phyloP scores from a whole-genome alignment of 2,113 vertebrate species.

The Psephotus haematonotus region DNA sequence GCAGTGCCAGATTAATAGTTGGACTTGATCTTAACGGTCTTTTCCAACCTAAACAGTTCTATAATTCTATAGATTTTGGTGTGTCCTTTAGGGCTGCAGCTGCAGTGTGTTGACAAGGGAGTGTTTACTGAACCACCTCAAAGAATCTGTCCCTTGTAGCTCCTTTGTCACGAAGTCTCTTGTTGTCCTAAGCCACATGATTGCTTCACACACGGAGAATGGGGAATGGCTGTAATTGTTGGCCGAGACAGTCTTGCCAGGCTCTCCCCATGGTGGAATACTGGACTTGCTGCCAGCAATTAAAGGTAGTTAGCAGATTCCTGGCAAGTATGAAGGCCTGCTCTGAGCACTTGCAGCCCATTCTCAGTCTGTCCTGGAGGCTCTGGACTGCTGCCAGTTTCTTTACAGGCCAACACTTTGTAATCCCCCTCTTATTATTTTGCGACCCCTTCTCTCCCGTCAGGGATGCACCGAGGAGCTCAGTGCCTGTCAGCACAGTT shows the following conservation, averaged over 20 bases:
- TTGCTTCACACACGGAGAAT: neutral
- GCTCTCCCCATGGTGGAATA: neutral
- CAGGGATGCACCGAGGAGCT: neutral
- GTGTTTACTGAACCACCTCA: neutral
- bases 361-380: neutral
- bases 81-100: neutral
- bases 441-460: neutral
- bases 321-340: neutral
- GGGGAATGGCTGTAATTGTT: neutral
- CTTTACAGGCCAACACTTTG: neutral
- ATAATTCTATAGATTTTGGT: neutral
- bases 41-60: neutral
- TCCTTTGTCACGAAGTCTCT: neutral
- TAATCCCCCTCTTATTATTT: neutral
- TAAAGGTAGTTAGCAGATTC: neutral
- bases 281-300: neutral
- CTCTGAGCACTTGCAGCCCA: neutral
- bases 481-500: neutral
- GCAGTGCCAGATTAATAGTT: neutral
- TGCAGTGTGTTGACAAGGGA: neutral
- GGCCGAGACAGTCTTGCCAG: neutral
- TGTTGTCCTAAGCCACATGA: neutral
- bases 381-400: neutral
- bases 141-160: neutral
- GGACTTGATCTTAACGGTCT: neutral